phyloP scores from a whole-genome alignment of 2,113 vertebrate species.

The Rhinichthys klamathensis region DNA sequence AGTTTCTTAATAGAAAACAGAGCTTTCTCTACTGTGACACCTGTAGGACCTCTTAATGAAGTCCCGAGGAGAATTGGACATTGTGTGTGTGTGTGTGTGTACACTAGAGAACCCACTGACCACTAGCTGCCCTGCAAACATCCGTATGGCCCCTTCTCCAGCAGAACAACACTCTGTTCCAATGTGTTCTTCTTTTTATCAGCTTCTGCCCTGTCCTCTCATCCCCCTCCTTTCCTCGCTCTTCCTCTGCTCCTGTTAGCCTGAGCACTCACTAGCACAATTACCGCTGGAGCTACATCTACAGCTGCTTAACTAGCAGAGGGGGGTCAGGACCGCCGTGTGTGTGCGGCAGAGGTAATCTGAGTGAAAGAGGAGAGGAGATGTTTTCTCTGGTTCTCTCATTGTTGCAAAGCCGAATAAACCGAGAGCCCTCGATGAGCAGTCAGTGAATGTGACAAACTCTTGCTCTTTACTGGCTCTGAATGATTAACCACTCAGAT shows the following conservation, averaged over 20 bases:
- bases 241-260: slow-evolving; percentile 42
- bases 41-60: background rate
- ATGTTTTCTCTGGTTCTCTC: slow-evolving; percentile 10
- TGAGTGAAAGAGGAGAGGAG: slow-evolving; percentile 12
- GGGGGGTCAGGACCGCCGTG: slow-evolving; percentile 39
- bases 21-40: slow-evolving; percentile 6
- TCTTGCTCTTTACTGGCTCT: slow-evolving; percentile 17
- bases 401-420: background rate
- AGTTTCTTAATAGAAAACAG: background rate
- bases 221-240: background rate
- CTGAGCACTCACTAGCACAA: slow-evolving; percentile 62
- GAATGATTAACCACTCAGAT: slow-evolving; percentile 27
- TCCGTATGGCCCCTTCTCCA: background rate
- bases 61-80: background rate
- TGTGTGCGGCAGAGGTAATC: slow-evolving; percentile 19
- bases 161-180: slow-evolving; percentile 1
- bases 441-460: background rate
- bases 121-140: slow-evolving; percentile 18
- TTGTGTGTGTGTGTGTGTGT: background rate
- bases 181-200: slow-evolving; percentile 21
- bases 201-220: background rate
- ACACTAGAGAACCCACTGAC: background rate
- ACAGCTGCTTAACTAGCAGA: slow-evolving; percentile 59
- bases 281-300: slow-evolving; percentile 61
- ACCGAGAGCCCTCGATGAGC: background rate